These are phyloP conservation scores for Enteromius argenteus DNA, from an alignment of 2,797 vertebrate species.

Conservation along the genomic window DNA sequence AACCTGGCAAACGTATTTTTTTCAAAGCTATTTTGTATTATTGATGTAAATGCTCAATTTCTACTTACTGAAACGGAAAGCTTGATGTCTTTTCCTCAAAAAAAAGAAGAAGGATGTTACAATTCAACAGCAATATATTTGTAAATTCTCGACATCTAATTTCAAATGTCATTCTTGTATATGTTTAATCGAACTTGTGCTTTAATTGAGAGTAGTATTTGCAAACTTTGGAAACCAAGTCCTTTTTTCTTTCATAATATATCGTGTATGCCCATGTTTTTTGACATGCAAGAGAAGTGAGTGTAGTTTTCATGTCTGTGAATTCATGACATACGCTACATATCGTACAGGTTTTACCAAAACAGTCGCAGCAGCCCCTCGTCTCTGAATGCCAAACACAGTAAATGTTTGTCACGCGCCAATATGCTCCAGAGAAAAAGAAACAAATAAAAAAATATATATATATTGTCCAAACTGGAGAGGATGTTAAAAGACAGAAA, in stretches of 20 bases:
- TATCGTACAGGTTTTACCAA: conserved; percentile 72
- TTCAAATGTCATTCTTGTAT: conserved; percentile 81
- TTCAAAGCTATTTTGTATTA: conserved; percentile 78
- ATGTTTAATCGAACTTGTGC: conserved; percentile 79
- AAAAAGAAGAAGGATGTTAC: conserved; percentile 71
- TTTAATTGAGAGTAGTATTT: conserved; percentile 75
- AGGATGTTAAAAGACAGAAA: conserved; percentile 54
- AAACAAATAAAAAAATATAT: neutral
- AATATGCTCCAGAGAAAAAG: conserved; percentile 68
- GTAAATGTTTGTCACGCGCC: conserved; percentile 87
- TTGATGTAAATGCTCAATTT: conserved; percentile 81
- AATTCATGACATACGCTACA: conserved; percentile 90
- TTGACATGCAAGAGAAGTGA: conserved; percentile 77
- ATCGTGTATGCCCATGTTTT: conserved; percentile 71
- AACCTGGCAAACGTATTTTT: conserved; percentile 70
- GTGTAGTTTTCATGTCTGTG: conserved; percentile 93
- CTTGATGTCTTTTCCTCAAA: conserved; percentile 73
- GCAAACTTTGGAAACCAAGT: conserved; percentile 66
- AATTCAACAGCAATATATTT: conserved; percentile 88
- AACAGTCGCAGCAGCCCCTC: conserved; percentile 64
- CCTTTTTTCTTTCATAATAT: conserved; percentile 5
- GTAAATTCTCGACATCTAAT: conserved; percentile 85
- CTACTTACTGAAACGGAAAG: conserved; percentile 78
- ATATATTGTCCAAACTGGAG: conserved; percentile 53
- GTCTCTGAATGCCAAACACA: conserved; percentile 87